A percentile compares a stretch with the other conserved stretches of the same genome.
Conservation (phyloP, 30 jellyfish, hydroid and myxozoan genomes). For the Aurelia aurita complex sp. Pacific region DNA sequence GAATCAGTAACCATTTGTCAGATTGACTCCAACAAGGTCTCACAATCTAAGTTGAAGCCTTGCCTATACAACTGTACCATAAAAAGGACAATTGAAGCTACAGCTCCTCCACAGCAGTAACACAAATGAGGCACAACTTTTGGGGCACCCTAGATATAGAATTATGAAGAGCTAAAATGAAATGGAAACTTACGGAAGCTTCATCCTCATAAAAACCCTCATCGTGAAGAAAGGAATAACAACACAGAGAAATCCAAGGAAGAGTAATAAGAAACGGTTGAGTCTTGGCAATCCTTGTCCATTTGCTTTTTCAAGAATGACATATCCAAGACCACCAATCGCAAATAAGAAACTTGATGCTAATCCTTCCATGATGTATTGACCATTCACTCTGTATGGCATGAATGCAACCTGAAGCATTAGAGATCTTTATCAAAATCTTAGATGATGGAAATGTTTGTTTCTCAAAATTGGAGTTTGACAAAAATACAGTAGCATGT, state of each 20-base stretch:
- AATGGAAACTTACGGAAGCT: conserved; percentile 83
- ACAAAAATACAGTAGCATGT: too few relatives aligned
- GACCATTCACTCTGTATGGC: conserved; percentile 99
- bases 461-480: too few relatives aligned
- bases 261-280: conserved; percentile 84
- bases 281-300: conserved; percentile 96
- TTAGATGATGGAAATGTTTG: too few relatives aligned
- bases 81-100: too few relatives aligned
- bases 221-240: conserved; percentile 93
- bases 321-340: conserved; percentile 95
- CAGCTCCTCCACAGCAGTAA: too few relatives aligned
- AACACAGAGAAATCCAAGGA: conserved; percentile 91
- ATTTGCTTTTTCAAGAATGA: conserved; percentile 93
- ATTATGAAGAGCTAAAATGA: too few relatives aligned
- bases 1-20: too few relatives aligned
- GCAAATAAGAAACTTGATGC: conserved; percentile 95
- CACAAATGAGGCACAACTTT: too few relatives aligned
- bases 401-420: conserved; percentile 89
- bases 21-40: too few relatives aligned
- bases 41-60: too few relatives aligned
- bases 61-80: too few relatives aligned
- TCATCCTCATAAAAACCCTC: conserved; percentile 97
- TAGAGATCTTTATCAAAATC: not conserved
- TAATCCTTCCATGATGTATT: conserved; percentile 97
- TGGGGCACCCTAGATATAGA: too few relatives aligned